A percentile compares a stretch with the other conserved stretches of the same genome.
Evolutionary conservation across 2,888 invertebrate species (phyloP).

Genomic region (Meandrusa payeni): DNA sequence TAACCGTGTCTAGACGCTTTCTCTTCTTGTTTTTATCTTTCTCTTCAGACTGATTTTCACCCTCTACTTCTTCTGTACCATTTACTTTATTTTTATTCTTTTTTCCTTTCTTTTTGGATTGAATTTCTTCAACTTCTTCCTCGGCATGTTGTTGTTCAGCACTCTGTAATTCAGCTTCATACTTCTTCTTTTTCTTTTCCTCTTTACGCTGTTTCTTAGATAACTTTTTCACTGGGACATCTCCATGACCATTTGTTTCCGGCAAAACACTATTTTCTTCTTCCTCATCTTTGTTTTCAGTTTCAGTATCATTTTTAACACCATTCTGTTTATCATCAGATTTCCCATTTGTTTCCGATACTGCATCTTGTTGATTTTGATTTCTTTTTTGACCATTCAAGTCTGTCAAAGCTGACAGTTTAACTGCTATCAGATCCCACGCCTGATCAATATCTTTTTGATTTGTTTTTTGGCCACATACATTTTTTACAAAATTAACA

Average conservation of each 20-base stretch:
- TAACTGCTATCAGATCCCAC: conserved; percentile 83
- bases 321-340: conserved; percentile 33
- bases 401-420: conserved; percentile 71
- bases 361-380: conserved; percentile 45
- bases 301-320: conserved; percentile 31
- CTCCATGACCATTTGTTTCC: conserved; percentile 34
- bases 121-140: conserved; percentile 32
- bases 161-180: conserved; percentile 69
- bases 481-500: conserved; percentile 86
- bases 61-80: conserved; percentile 39
- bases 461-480: conserved; percentile 79
- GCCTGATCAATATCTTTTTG: conserved; percentile 82
- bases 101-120: conserved; percentile 57
- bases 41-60: conserved; percentile 37
- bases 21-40: conserved; percentile 64
- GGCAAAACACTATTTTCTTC: conserved; percentile 29
- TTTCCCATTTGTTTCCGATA: conserved; percentile 31
- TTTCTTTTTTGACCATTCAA: conserved; percentile 41
- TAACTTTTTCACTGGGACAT: conserved; percentile 39
- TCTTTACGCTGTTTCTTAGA: conserved; percentile 73
- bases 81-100: conserved; percentile 63
- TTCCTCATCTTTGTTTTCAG: conserved; percentile 28
- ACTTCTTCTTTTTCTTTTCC: conserved; percentile 69
- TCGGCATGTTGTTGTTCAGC: conserved; percentile 49
- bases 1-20: conserved; percentile 65